Percentiles rank a stretch among this genome's conserved stretches.
phyloP scores from a whole-genome alignment of 2,113 vertebrate genomes.

The Phodopus roborovskii region DNA sequence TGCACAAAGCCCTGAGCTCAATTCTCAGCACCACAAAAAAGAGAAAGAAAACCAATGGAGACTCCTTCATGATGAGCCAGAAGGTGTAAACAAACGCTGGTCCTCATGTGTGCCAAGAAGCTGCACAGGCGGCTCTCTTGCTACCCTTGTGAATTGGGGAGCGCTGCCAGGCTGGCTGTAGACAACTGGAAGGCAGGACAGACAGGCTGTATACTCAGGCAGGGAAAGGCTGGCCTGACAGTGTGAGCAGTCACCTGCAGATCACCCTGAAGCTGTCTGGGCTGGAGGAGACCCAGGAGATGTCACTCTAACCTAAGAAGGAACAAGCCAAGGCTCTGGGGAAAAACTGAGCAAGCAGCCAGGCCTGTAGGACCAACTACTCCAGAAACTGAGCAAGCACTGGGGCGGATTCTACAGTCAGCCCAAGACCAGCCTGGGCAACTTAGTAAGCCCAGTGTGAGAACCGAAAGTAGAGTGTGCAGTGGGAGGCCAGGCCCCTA shows the following conservation, averaged over 20 bases:
- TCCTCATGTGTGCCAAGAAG: background rate
- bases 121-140: fast-evolving
- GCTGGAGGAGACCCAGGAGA: background rate
- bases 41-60: background rate
- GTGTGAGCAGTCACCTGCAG: fast-evolving
- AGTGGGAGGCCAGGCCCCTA: background rate
- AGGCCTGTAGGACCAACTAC: background rate
- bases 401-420: background rate
- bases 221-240: background rate
- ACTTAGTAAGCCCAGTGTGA: background rate
- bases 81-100: background rate
- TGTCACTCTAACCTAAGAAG: too few relatives aligned
- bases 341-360: background rate
- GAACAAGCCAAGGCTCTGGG: background rate
- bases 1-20: background rate
- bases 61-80: background rate
- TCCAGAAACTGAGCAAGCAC: background rate
- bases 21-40: background rate
- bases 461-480: background rate
- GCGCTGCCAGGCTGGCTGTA: background rate
- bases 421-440: background rate
- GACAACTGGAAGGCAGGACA: background rate
- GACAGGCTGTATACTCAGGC: background rate
- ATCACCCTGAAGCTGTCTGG: background rate
- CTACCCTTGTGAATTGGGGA: background rate